Base-by-base conservation (phyloP, 2,888 invertebrate species). In the Macaria notata region DNA sequence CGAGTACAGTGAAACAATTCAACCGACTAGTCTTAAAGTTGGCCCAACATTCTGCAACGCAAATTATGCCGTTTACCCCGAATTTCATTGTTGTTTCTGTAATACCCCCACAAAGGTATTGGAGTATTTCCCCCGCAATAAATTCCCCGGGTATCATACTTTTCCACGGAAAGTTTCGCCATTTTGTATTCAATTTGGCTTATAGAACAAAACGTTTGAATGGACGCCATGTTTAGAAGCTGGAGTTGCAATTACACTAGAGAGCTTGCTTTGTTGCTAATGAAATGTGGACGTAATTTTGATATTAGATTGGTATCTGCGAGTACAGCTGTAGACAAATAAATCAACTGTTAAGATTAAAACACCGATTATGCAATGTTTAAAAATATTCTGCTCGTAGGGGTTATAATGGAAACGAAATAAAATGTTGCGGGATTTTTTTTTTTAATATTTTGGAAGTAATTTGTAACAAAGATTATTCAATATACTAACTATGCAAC, bases 131-230 rank as follows among this genome's bases (percentile, higher is more conserved):
- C 44, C 31, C 30, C 46, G 63, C 64, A 61, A 68, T 72, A 71
- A 72, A 71, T 71, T 50, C 53, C 38, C 56, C 6, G 54, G 49
- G 52, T 56, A 49, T 56, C 64, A 62, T 63, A 69, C 66, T 67
- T 72, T 70, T 64, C 46, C 61, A 41, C 53, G 54, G 54, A 61
- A 73, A 73, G 64, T 73, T 73, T 63, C 36, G 19, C 66, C 69
- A 69, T 75, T 72, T 64, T 60, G 65, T 72, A 71, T 75, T 73
- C 68, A 73, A 73, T 75, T 72, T 65, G 68, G 70, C 65, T 69
- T 71, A 66, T 65, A 63, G 50, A 70, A 71, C 70, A 68, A 69
- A 70, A 68, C 62, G 61, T 62, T 54, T 55, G 33, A 59, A 51
- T 51, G 45, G 47, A 19, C 33, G 49, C 31, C 33, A 6, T 3